phyloP scores from a whole-genome alignment of 2,797 vertebrate species.

The Neoniphon sammara region DNA sequence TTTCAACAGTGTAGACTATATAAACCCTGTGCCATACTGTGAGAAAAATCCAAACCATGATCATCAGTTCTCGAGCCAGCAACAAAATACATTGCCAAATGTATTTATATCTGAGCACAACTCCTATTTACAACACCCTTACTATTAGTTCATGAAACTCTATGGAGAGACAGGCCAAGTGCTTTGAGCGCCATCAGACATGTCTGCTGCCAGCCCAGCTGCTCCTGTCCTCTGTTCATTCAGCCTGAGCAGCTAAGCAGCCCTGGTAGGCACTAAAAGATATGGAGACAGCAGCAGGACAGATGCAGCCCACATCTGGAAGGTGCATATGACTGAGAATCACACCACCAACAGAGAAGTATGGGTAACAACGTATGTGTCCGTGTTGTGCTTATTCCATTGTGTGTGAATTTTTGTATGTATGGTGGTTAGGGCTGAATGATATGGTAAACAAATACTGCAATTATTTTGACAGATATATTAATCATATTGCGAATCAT shows the following conservation, averaged over 20 bases:
- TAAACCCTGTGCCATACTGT: constrained; percentile 24
- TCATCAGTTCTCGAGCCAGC: constrained; percentile 44
- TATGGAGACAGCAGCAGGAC: constrained; percentile 30
- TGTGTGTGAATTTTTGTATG: background rate
- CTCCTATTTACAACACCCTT: constrained; percentile 50
- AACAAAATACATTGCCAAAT: constrained; percentile 33
- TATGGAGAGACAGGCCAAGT: constrained; percentile 3
- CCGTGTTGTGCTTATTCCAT: background rate
- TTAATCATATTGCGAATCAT: too few relatives aligned
- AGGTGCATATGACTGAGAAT: constrained; percentile 14
- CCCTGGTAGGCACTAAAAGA: constrained; percentile 30
- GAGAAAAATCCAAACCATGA: constrained; percentile 37
- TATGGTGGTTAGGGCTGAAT: constrained; percentile 3
- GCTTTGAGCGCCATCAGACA: background rate
- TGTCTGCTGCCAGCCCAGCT: constrained; percentile 39
- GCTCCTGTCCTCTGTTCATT: constrained; percentile 35
- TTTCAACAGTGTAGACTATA: background rate
- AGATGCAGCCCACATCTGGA: constrained; percentile 64
- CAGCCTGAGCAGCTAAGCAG: constrained; percentile 39
- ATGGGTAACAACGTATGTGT: constrained; percentile 13
- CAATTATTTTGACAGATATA: too few relatives aligned
- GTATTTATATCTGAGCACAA: constrained; percentile 47
- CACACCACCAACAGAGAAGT: constrained; percentile 31
- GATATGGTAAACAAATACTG: too few relatives aligned
- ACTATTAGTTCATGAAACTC: constrained; percentile 46